phyloP scores from a whole-genome alignment of 2,888 invertebrate genomes.

The Lobophora halterata region DNA sequence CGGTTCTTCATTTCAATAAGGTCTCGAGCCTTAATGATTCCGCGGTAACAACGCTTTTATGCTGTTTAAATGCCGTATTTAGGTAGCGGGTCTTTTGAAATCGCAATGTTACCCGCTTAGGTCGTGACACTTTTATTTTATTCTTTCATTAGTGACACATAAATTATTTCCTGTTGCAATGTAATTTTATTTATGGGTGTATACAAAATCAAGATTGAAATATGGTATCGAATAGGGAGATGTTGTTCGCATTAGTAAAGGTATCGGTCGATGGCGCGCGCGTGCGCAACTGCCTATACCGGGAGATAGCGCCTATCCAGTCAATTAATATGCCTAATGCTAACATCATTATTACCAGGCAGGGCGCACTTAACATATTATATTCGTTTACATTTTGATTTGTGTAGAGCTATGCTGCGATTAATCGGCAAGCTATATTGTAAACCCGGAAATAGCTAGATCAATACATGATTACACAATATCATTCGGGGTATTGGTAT shows the following conservation, averaged over 20 bases:
- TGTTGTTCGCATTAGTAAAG: conserved; percentile 19
- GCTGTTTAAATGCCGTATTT: conserved; percentile 70
- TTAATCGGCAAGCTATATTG: conserved; percentile 71
- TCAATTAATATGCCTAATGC: conserved; percentile 81
- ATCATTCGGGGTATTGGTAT: too few relatives aligned
- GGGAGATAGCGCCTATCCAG: conserved; percentile 71
- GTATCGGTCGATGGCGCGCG: conserved; percentile 43
- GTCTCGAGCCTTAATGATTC: conserved; percentile 71
- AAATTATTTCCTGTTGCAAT: conserved; percentile 53
- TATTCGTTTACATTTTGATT: conserved; percentile 81
- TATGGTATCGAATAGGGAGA: conserved; percentile 40
- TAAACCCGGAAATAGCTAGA: conserved; percentile 18
- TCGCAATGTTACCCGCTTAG: conserved; percentile 50
- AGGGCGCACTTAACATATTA: conserved; percentile 77
- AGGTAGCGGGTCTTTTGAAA: conserved; percentile 73
- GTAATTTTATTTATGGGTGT: conserved; percentile 38
- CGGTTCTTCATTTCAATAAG: conserved; percentile 77
- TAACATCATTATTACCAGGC: conserved; percentile 80
- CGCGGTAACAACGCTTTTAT: conserved; percentile 70
- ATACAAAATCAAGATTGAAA: conserved; percentile 32
- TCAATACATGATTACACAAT: conserved; percentile 1
- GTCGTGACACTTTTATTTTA: conserved; percentile 50
- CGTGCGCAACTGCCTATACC: conserved; percentile 55
- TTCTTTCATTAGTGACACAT: conserved; percentile 54
- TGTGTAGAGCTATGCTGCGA: conserved; percentile 73